Percentiles rank a stretch among this genome's conserved stretches.
These are phyloP conservation scores for Stichodactyla mertensii DNA, from an alignment of 64 coral and sea anemone genomes.

Conservation along the genomic window DNA sequence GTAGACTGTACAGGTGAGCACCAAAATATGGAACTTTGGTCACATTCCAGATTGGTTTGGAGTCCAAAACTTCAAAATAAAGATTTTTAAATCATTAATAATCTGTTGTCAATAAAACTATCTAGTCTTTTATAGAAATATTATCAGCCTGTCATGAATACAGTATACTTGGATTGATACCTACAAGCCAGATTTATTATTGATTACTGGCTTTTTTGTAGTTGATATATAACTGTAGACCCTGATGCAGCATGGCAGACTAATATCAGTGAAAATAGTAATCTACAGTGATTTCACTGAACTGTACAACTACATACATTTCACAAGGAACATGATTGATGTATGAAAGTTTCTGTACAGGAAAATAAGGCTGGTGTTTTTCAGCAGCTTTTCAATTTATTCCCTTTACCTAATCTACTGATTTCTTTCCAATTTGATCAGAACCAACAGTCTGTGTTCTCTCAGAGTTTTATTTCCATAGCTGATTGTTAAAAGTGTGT, in stretches of 20 bases:
- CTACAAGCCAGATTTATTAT: no score
- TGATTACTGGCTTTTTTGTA: no score
- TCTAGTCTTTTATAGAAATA: no score
- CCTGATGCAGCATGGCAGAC: neutral
- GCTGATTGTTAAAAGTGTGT: constrained; percentile 47
- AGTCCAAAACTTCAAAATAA: neutral
- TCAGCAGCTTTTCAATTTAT: neutral
- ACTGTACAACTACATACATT: neutral
- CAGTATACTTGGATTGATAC: no score
- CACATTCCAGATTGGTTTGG: neutral
- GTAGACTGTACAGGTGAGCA: neutral
- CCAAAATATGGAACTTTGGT: neutral
- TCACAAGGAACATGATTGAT: neutral
- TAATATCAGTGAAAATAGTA: neutral
- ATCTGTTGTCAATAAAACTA: no score
- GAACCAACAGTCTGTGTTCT: neutral
- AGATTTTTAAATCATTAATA: neutral
- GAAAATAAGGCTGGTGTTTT: neutral
- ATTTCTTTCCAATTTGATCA: neutral
- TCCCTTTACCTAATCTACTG: neutral
- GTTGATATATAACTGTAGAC: no score
- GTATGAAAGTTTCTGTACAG: neutral
- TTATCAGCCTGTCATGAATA: no score
- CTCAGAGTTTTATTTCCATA: constrained; percentile 42
- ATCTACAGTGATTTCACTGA: no score